Conservation (phyloP, 2,888 invertebrate genomes). For the Leptinotarsa haldemani region DNA sequence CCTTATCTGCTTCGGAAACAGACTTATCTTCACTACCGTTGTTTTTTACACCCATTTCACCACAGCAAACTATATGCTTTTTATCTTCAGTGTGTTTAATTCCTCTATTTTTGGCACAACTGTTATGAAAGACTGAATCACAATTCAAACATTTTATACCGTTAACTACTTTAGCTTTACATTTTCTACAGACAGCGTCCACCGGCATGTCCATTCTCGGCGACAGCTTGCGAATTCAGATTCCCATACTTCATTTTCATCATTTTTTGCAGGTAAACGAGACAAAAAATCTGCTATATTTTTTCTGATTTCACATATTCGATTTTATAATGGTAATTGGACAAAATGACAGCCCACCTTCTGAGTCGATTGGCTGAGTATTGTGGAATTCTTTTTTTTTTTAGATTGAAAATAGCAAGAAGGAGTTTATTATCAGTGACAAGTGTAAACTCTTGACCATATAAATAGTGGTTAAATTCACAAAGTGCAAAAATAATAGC, state of each 20-base stretch:
- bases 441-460: not conserved
- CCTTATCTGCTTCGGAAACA: too few species aligned
- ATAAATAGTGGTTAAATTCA: not conserved
- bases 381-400: not conserved
- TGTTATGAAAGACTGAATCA: too few species aligned
- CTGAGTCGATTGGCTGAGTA: conserved; percentile 2
- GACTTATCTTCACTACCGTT: too few species aligned
- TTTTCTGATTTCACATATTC: conserved; percentile 10
- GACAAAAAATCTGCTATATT: not conserved
- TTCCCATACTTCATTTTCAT: conserved; percentile 7
- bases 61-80: too few species aligned
- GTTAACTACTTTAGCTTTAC: too few species aligned
- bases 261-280: not conserved
- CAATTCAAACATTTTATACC: too few species aligned
- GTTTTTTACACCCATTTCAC: too few species aligned
- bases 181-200: too few species aligned
- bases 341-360: not conserved
- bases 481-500: not conserved
- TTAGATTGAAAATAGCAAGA: not conserved
- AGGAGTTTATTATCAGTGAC: not conserved
- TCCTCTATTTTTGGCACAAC: too few species aligned
- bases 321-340: conserved; percentile 9
- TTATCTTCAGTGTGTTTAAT: too few species aligned
- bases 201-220: too few species aligned
- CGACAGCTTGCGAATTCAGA: too few species aligned